Conservation (phyloP, 2,113 vertebrate genomes). For the Turdus rufiventris region DNA sequence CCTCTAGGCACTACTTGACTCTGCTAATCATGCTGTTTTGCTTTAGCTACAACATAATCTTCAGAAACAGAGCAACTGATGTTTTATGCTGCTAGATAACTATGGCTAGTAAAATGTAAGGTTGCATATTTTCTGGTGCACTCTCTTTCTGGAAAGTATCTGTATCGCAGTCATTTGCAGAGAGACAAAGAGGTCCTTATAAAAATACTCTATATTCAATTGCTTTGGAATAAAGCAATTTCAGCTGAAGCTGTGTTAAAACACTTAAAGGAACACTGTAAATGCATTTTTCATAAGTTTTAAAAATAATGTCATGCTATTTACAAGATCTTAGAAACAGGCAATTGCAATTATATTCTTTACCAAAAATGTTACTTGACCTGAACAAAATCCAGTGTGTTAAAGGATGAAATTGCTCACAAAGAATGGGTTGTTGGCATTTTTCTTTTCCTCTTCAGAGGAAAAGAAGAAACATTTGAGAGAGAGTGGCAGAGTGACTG, state of each 20-base stretch:
- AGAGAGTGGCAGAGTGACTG: not conserved
- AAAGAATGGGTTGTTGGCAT: not conserved
- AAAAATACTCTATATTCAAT: slow-evolving; percentile 2
- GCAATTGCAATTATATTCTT: slow-evolving; percentile 45
- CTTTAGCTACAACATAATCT: not conserved
- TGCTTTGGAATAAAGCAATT: slow-evolving; percentile 57
- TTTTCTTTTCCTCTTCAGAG: not conserved
- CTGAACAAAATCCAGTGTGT: not conserved
- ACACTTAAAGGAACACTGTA: slow-evolving; percentile 41
- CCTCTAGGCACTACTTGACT: not conserved
- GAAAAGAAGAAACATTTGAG: not conserved
- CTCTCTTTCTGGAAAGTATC: slow-evolving; percentile 5
- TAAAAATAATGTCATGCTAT: slow-evolving; percentile 57
- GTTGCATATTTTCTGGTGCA: not conserved
- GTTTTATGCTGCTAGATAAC: not conserved
- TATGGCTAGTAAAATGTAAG: not conserved
- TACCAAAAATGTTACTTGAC: slow-evolving; percentile 41
- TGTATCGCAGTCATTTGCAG: slow-evolving; percentile 8
- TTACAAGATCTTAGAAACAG: slow-evolving; percentile 28
- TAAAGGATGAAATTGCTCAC: slow-evolving; percentile 39
- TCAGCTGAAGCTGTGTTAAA: slow-evolving; percentile 56
- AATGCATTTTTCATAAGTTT: slow-evolving; percentile 57
- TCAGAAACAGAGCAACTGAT: not conserved
- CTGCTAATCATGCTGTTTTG: not conserved
- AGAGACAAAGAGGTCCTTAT: slow-evolving; percentile 21